phyloP scores from a whole-genome alignment of 2,888 invertebrate genomes.

The Ligdia adustata region DNA sequence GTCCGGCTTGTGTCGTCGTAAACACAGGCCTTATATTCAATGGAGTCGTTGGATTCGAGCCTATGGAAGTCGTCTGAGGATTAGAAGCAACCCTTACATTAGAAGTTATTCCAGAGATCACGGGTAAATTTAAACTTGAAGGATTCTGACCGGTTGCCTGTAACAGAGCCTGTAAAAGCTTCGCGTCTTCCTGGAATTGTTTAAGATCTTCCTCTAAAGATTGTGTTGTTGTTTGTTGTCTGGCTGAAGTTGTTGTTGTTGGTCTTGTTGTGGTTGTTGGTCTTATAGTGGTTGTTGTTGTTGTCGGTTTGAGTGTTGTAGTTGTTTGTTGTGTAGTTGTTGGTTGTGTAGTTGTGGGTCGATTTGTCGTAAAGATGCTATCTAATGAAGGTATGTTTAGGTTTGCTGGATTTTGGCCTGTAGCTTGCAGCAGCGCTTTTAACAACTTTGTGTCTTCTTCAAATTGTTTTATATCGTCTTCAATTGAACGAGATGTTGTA shows the following conservation, averaged over 20 bases:
- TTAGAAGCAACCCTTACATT: constrained; percentile 74
- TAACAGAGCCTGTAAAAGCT: constrained; percentile 72
- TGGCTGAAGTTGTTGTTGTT: constrained; percentile 46
- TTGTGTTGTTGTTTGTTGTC: constrained; percentile 50
- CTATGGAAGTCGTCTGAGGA: constrained; percentile 64
- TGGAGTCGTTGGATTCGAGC: constrained; percentile 68
- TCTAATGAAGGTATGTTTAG: constrained; percentile 68
- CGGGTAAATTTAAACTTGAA: constrained; percentile 54
- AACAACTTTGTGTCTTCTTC: constrained; percentile 76
- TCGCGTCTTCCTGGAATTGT: constrained; percentile 70
- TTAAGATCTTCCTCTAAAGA: constrained; percentile 63
- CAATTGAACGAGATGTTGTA: constrained; percentile 65
- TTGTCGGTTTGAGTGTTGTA: constrained; percentile 39
- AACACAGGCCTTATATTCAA: constrained; percentile 66
- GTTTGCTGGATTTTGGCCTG: constrained; percentile 68
- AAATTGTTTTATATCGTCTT: constrained; percentile 75
- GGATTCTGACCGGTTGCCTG: constrained; percentile 67
- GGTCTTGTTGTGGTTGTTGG: constrained; percentile 36
- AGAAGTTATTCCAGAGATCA: constrained; percentile 71
- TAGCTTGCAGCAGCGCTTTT: constrained; percentile 72
- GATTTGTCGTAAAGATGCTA: constrained; percentile 49
- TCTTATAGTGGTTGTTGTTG: constrained; percentile 39
- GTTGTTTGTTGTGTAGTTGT: constrained; percentile 40
- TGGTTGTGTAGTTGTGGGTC: constrained; percentile 37
- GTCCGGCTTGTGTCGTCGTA: constrained; percentile 52